Evolutionary conservation across 2,113 vertebrate genomes (phyloP).

Genomic region (Caloenas nicobarica): DNA sequence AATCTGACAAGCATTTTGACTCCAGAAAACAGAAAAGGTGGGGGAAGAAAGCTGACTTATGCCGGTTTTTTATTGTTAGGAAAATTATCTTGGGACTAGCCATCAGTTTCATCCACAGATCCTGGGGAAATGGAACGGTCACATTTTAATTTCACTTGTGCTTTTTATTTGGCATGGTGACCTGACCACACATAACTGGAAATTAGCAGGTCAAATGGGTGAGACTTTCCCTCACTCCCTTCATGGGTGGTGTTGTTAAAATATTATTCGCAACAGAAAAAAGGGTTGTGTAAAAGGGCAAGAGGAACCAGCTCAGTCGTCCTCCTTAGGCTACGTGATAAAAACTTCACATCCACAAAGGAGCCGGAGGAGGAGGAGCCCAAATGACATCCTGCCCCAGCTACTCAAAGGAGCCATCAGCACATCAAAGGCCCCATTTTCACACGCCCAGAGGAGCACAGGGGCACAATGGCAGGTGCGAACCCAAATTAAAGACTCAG

Average conservation of each 20-base stretch:
- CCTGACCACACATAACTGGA: neutral
- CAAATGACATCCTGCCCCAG: neutral
- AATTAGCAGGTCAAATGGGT: neutral
- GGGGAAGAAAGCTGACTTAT: accelerated
- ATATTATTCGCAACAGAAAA: neutral
- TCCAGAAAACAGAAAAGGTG: neutral
- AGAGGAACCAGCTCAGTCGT: neutral
- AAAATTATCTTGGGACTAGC: neutral
- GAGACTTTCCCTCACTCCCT: neutral
- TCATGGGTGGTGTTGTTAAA: neutral
- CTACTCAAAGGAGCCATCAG: neutral
- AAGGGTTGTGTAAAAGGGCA: neutral
- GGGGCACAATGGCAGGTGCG: neutral
- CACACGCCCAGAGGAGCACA: neutral
- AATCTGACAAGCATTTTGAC: neutral
- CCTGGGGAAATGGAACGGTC: neutral
- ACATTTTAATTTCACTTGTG: neutral
- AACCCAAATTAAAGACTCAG: neutral
- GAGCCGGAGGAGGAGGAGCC: neutral
- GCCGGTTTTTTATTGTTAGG: accelerated
- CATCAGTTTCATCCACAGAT: neutral
- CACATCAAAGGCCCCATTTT: conserved; percentile 24
- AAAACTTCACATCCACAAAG: neutral
- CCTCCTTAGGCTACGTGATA: neutral
- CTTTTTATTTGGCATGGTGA: neutral